These are phyloP conservation scores for Volucella zonaria DNA, from an alignment of 2,888 invertebrate species.

Conservation along the genomic window DNA sequence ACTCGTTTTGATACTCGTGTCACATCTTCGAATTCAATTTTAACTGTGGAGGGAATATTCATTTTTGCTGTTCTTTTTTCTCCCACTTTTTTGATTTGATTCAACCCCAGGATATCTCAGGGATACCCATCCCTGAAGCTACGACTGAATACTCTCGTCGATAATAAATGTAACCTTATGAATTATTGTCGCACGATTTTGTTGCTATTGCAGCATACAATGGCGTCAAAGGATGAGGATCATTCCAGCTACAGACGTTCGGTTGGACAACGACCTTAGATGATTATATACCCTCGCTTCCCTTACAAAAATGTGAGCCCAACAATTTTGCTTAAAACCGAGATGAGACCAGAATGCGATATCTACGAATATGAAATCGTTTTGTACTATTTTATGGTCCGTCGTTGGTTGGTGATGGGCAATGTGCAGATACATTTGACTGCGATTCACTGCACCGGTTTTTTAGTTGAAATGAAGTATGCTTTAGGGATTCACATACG, in stretches of 20 bases:
- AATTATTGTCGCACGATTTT: conserved; percentile 50
- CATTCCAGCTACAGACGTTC: not conserved
- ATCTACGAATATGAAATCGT: not conserved
- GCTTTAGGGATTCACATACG: conserved; percentile 23
- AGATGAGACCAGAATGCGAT: conserved; percentile 44
- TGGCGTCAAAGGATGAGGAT: conserved; percentile 27
- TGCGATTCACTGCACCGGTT: conserved; percentile 45
- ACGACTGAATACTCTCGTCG: not conserved
- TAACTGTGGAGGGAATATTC: conserved; percentile 30
- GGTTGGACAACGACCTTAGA: too few species aligned
- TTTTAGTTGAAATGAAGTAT: conserved; percentile 45
- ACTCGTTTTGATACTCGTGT: conserved; percentile 47
- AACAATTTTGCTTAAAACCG: conserved; percentile 25
- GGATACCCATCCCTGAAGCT: too few species aligned
- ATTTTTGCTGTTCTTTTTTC: not conserved
- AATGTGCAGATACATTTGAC: conserved; percentile 23
- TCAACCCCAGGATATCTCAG: not conserved
- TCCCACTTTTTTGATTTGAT: not conserved
- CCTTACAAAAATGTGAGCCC: not conserved
- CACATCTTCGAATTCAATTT: conserved; percentile 58
- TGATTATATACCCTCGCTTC: too few species aligned
- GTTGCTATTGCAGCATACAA: conserved; percentile 44
- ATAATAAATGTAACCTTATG: conserved; percentile 39
- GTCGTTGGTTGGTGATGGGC: conserved; percentile 20
- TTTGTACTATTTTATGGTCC: conserved; percentile 19